A percentile compares a stretch with the other conserved stretches of the same genome.
Conservation (phyloP, 2,888 invertebrate genomes). For the Scaptomyza tumidula region DNA sequence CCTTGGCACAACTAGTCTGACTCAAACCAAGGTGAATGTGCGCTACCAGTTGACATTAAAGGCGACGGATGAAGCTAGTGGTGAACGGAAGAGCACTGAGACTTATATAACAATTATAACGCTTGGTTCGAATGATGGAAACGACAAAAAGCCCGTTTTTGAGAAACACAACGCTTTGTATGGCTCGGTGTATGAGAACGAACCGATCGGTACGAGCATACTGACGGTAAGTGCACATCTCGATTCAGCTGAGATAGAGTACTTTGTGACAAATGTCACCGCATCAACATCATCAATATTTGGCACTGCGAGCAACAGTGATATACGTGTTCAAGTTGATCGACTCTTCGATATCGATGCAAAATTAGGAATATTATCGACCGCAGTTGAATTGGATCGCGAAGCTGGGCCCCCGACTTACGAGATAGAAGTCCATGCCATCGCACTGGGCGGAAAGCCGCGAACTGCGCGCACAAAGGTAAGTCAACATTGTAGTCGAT, state of each 20-base stretch:
- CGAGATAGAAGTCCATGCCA: conserved; percentile 93
- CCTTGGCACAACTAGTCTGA: conserved; percentile 85
- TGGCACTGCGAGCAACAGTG: conserved; percentile 78
- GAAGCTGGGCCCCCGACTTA: conserved; percentile 93
- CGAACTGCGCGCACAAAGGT: conserved; percentile 94
- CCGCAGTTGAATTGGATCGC: conserved; percentile 92
- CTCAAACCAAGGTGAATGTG: conserved; percentile 88
- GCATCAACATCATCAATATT: conserved; percentile 38
- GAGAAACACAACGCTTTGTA: conserved; percentile 88
- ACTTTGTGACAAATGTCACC: conserved; percentile 95
- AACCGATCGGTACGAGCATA: conserved; percentile 93
- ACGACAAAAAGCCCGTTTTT: conserved; percentile 85
- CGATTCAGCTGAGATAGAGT: conserved; percentile 90
- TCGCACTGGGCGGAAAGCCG: conserved; percentile 89
- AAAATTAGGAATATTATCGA: conserved; percentile 93
- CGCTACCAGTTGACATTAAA: conserved; percentile 93
- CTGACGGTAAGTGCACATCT: conserved; percentile 91
- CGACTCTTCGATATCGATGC: conserved; percentile 96
- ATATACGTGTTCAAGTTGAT: conserved; percentile 88
- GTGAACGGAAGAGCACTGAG: conserved; percentile 94
- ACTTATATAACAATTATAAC: conserved; percentile 93
- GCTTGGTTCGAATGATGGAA: conserved; percentile 85
- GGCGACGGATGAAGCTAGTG: conserved; percentile 96
- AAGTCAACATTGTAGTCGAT: conserved; percentile 80
- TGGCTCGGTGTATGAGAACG: conserved; percentile 95